phyloP scores from a whole-genome alignment of 2,888 invertebrate genomes.

The Idaea dimidiata region DNA sequence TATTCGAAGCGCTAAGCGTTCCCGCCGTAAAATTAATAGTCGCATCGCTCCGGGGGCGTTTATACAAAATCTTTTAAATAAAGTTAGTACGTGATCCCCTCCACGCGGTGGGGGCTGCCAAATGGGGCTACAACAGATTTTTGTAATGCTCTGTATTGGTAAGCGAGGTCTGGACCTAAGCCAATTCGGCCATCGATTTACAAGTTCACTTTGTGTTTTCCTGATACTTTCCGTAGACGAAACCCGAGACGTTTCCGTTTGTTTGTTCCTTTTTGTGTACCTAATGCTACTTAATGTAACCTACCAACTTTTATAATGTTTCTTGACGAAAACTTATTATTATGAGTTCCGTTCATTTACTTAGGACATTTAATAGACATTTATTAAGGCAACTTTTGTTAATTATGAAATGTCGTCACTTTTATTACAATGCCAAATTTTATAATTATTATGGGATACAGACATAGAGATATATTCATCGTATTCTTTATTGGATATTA shows the following conservation, averaged over 20 bases:
- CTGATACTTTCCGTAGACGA: slow-evolving; percentile 59
- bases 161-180: slow-evolving; percentile 67
- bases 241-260: slow-evolving; percentile 48
- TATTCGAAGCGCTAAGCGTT: slow-evolving; percentile 50
- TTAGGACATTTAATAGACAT: neutral
- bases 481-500: no score
- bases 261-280: slow-evolving; percentile 32
- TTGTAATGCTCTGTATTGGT: slow-evolving; percentile 77
- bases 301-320: slow-evolving; percentile 19
- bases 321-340: slow-evolving; percentile 8
- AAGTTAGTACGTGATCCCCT: slow-evolving; percentile 66
- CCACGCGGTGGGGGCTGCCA: slow-evolving; percentile 56
- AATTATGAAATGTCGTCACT: neutral
- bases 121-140: slow-evolving; percentile 77
- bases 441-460: neutral
- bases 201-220: slow-evolving; percentile 69
- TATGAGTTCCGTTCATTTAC: neutral
- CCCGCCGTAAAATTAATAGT: slow-evolving; percentile 62
- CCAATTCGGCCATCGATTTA: slow-evolving; percentile 78
- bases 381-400: neutral
- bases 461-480: no score
- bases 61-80: slow-evolving; percentile 72
- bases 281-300: slow-evolving; percentile 11
- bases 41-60: slow-evolving; percentile 55
- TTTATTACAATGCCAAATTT: neutral